These are phyloP conservation scores for Pterocles gutturalis DNA, from an alignment of 2,113 vertebrate genomes.

Conservation along the genomic window DNA sequence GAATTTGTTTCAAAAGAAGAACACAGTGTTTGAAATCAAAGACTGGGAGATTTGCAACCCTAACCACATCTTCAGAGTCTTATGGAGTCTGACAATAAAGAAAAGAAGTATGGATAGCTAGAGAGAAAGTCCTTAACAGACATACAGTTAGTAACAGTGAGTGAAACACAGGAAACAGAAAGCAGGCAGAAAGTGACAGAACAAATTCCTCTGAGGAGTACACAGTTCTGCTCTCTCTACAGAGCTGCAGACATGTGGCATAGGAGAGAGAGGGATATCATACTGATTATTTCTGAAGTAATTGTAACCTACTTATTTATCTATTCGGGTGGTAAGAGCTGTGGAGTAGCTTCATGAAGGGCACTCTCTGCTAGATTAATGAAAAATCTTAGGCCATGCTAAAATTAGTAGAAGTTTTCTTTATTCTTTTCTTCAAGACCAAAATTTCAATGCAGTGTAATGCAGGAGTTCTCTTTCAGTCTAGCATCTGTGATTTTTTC, in stretches of 20 bases:
- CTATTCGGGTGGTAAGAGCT: not conserved
- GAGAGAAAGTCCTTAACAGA: not conserved
- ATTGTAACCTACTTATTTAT: not conserved
- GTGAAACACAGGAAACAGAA: not conserved
- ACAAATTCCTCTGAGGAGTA: not conserved
- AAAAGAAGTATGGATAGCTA: not conserved
- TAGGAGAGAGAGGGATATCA: not conserved
- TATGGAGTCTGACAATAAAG: not conserved
- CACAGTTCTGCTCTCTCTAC: accelerated
- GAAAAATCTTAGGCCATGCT: not conserved
- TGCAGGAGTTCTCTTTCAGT: not conserved
- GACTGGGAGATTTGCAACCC: not conserved
- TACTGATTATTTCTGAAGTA: not conserved
- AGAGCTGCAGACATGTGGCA: not conserved
- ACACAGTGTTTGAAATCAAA: not conserved
- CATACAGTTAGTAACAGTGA: not conserved
- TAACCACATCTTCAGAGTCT: not conserved
- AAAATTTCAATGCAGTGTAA: not conserved
- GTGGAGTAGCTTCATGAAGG: not conserved
- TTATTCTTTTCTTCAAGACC: not conserved
- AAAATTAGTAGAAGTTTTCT: not conserved
- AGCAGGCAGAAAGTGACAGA: not conserved
- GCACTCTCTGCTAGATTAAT: not conserved
- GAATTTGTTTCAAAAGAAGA: not conserved
- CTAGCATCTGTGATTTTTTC: not conserved